phyloP scores from a whole-genome alignment of 2,113 vertebrate species.

The Crocuta crocuta region DNA sequence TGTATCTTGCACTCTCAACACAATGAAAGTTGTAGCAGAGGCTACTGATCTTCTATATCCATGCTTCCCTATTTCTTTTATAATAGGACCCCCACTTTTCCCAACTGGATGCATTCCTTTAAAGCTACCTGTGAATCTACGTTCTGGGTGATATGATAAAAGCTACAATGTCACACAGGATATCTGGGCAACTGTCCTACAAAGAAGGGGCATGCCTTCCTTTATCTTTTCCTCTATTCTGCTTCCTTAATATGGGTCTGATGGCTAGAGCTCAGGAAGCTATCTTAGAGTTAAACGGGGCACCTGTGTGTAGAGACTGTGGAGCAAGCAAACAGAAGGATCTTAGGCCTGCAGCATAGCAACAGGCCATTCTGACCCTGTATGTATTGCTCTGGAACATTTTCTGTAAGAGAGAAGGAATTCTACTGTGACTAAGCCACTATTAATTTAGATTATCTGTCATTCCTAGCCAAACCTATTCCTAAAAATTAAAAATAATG shows the following conservation, averaged over 20 bases:
- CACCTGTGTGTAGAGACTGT: not conserved
- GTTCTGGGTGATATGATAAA: not conserved
- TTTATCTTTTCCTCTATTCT: not conserved
- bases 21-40: not conserved
- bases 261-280: not conserved
- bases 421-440: not conserved
- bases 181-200: not conserved
- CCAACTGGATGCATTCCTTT: not conserved
- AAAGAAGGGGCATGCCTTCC: not conserved
- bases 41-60: not conserved
- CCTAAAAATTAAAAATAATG: not conserved
- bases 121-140: not conserved
- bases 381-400: not conserved
- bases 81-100: not conserved
- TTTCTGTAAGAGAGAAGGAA: not conserved
- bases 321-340: not conserved
- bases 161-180: not conserved
- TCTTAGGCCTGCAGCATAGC: not conserved
- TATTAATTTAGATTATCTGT: conserved; percentile 14
- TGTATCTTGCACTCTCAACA: not conserved
- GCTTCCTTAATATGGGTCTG: not conserved
- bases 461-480: not conserved
- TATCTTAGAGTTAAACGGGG: not conserved
- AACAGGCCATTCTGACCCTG: not conserved
- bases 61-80: not conserved